phyloP scores from a whole-genome alignment of 2,113 vertebrate species.

The Oryzias melastigma region DNA sequence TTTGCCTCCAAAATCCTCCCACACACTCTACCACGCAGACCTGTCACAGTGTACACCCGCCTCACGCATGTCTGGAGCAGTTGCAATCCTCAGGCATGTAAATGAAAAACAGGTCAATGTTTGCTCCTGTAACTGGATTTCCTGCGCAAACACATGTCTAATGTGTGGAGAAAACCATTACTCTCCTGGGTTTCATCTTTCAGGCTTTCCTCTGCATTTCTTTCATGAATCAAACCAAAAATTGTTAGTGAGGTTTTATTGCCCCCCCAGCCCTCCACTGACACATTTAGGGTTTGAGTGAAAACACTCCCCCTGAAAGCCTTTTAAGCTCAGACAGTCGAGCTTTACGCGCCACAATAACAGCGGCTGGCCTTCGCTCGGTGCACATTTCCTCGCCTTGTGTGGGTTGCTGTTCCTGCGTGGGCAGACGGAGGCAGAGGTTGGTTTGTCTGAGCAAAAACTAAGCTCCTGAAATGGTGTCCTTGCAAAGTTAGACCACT shows the following conservation, averaged over 20 bases:
- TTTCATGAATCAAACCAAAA: slow-evolving; percentile 31
- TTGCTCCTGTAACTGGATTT: slow-evolving; percentile 40
- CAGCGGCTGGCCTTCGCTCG: slow-evolving; percentile 35
- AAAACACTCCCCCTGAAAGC: slow-evolving; percentile 41
- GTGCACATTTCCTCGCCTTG: slow-evolving; percentile 12
- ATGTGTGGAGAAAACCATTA: slow-evolving; percentile 8
- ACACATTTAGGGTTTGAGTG: slow-evolving; percentile 37
- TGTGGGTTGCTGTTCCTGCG: slow-evolving; percentile 16
- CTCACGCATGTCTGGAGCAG: slow-evolving; percentile 2
- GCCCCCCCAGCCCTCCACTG: slow-evolving; percentile 10
- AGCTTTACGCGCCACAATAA: slow-evolving; percentile 25
- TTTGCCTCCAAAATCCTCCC: no score
- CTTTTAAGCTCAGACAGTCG: slow-evolving; percentile 27
- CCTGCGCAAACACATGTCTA: not conserved
- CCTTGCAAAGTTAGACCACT: slow-evolving; percentile 1
- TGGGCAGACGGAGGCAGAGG: slow-evolving; percentile 31
- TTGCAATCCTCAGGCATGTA: slow-evolving; percentile 35
- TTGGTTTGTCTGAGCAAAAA: slow-evolving; percentile 1
- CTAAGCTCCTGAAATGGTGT: slow-evolving; percentile 10
- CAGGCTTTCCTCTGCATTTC: slow-evolving; percentile 1
- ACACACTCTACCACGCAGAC: slow-evolving; percentile 18
- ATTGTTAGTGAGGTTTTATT: slow-evolving; percentile 27
- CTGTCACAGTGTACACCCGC: slow-evolving; percentile 11
- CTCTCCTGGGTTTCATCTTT: slow-evolving; percentile 15
- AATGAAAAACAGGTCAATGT: slow-evolving; percentile 48